Conservation (phyloP, 2,113 vertebrate genomes). For the Rhineura floridana region DNA sequence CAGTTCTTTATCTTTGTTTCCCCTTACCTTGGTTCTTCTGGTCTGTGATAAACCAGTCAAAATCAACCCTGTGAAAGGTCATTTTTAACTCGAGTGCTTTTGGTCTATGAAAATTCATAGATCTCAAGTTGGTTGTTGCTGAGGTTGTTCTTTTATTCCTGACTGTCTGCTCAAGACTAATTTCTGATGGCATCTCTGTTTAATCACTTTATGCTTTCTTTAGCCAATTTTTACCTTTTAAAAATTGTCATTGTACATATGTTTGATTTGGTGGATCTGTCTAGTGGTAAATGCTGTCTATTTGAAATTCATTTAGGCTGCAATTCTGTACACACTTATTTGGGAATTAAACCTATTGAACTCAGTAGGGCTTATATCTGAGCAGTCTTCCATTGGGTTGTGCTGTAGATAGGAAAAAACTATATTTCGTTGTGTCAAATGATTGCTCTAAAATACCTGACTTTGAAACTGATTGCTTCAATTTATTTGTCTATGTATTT, state of each 20-base stretch:
- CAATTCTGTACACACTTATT: not conserved
- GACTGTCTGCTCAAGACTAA: not conserved
- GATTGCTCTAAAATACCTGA: not conserved
- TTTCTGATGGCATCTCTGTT: not conserved
- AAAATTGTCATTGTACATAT: not conserved
- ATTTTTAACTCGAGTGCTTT: slow-evolving; percentile 17
- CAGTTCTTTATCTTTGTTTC: not conserved
- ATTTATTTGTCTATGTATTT: not conserved
- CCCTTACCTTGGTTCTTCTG: slow-evolving; percentile 10
- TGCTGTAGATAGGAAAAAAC: not conserved
- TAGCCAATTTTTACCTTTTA: slow-evolving; percentile 14
- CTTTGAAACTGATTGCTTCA: not conserved
- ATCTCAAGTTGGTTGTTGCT: not conserved
- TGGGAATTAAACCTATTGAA: no score
- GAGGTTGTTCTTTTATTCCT: slow-evolving; percentile 5
- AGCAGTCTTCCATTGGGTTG: no score
- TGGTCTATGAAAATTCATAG: slow-evolving; percentile 14
- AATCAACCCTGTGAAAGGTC: slow-evolving; percentile 10
- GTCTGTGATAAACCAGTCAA: slow-evolving; percentile 31
- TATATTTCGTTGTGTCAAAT: not conserved
- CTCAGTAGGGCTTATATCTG: no score
- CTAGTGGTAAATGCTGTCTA: not conserved
- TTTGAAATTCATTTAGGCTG: not conserved
- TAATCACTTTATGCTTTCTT: not conserved
- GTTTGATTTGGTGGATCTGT: not conserved